Evolutionary conservation across 2,113 vertebrate species (phyloP).

Genomic region (Chamaetylas fuelleborni): DNA sequence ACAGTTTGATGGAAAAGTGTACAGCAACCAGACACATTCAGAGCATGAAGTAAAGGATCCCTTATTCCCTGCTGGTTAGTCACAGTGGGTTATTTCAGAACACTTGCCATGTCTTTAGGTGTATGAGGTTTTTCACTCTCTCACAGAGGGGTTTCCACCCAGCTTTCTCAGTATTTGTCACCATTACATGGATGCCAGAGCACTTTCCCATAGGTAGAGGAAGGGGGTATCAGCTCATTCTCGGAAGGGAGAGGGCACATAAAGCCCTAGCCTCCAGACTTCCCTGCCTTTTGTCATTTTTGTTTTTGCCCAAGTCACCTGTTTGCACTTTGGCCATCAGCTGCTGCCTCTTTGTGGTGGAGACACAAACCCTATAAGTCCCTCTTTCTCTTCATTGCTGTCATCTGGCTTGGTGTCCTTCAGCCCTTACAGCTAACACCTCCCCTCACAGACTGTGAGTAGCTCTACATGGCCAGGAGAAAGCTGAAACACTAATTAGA

Average conservation of each 20-base stretch:
- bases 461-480: not conserved
- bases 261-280: not conserved
- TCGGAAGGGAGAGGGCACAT: not conserved
- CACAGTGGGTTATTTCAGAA: not conserved
- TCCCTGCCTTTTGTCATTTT: not conserved
- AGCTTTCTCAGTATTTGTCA: not conserved
- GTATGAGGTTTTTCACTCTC: not conserved
- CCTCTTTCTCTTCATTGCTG: not conserved
- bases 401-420: not conserved
- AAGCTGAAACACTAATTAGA: not conserved
- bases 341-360: not conserved
- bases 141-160: not conserved
- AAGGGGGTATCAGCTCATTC: not conserved
- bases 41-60: not conserved
- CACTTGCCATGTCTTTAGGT: not conserved
- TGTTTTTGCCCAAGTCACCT: not conserved
- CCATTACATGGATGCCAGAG: not conserved
- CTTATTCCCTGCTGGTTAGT: not conserved
- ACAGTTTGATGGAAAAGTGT: not conserved
- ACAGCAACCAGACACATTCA: rapidly evolving
- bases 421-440: not conserved
- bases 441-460: not conserved
- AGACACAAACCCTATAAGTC: not conserved
- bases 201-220: not conserved
- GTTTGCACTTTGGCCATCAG: rapidly evolving